A percentile compares a stretch with the other conserved stretches of the same genome.
These are phyloP conservation scores for Hirtodrosophila cameraria DNA, from an alignment of 2,888 invertebrate genomes.

Conservation along the genomic window DNA sequence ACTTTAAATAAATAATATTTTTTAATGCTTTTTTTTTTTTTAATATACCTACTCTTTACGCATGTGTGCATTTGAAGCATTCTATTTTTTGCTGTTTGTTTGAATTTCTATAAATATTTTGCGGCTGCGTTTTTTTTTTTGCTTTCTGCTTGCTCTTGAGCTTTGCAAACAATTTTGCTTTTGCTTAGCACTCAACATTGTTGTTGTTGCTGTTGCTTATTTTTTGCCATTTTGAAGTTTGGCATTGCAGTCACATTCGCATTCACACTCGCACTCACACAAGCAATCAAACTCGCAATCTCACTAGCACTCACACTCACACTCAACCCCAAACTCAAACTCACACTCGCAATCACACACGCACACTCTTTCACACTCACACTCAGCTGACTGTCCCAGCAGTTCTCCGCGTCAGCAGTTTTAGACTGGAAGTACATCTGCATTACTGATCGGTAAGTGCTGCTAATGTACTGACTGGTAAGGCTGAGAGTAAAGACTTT, in stretches of 20 bases:
- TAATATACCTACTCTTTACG: constrained; percentile 50
- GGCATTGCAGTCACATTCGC: constrained; percentile 52
- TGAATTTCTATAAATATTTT: constrained; percentile 70
- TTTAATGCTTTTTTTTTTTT: background rate
- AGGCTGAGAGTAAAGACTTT: too few relatives aligned
- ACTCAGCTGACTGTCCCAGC: constrained; percentile 37
- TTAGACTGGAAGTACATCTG: too few relatives aligned
- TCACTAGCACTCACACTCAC: constrained; percentile 10
- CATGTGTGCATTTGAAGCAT: constrained; percentile 69
- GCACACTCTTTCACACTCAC: too few relatives aligned
- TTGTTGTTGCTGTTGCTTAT: constrained; percentile 1
- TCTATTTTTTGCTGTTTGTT: constrained; percentile 45
- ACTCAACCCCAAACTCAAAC: too few relatives aligned
- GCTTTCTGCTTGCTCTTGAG: constrained; percentile 10
- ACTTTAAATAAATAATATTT: background rate
- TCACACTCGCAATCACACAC: too few relatives aligned
- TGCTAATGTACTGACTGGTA: too few relatives aligned
- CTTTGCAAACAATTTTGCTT: constrained; percentile 30
- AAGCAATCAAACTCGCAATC: too few relatives aligned
- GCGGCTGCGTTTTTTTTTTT: constrained; percentile 41
- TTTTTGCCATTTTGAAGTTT: constrained; percentile 30
- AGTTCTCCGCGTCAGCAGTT: too few relatives aligned
- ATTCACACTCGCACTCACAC: constrained; percentile 7
- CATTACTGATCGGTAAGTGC: too few relatives aligned
- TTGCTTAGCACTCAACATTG: constrained; percentile 27